Conservation (phyloP, 1,140 invertebrate genomes). For the Glomeris maerens region DNA sequence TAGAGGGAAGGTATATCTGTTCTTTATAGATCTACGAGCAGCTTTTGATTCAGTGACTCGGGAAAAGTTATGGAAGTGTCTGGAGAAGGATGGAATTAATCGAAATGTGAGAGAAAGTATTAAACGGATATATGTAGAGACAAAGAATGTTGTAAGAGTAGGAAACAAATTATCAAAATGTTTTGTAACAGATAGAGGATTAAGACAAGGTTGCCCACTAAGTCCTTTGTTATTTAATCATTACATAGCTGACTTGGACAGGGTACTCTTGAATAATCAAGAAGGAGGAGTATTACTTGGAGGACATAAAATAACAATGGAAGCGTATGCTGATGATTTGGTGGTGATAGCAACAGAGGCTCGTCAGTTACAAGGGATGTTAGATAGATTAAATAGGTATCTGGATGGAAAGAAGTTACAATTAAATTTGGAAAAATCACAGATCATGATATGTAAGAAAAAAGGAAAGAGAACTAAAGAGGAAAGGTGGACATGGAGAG, state of each 20-base stretch:
- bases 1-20: not conserved
- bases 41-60: not conserved
- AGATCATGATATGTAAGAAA: too few species aligned
- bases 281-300: not conserved
- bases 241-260: not conserved
- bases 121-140: not conserved
- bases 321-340: not conserved
- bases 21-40: not conserved
- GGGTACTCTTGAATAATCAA: not conserved
- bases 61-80: not conserved
- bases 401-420: too few species aligned
- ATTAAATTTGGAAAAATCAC: too few species aligned
- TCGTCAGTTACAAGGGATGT: not conserved
- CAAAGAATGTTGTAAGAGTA: too few species aligned
- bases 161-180: not conserved
- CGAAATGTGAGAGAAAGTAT: not conserved
- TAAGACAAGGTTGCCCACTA: too few species aligned
- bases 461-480: too few species aligned
- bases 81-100: not conserved
- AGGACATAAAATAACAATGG: not conserved
- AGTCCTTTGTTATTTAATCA: too few species aligned
- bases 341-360: not conserved
- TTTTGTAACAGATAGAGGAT: not conserved
- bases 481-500: too few species aligned
- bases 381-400: too few species aligned